These are phyloP conservation scores for Pseudopipra pipra DNA, from an alignment of 2,113 vertebrate species.

Conservation along the genomic window DNA sequence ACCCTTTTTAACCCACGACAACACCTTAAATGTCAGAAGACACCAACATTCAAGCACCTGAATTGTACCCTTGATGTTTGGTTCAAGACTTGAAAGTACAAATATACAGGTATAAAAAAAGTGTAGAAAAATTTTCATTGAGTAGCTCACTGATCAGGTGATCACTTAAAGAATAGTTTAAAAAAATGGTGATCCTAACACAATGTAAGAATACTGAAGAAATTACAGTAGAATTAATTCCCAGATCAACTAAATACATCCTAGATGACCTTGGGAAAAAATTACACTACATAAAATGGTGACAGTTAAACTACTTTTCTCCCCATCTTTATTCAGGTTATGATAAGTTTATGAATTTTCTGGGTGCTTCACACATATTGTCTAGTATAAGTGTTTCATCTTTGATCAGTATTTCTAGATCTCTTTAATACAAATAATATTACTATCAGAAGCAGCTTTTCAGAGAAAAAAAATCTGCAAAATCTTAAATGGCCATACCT, in stretches of 20 bases:
- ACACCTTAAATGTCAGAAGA: background rate
- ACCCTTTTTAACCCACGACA: too few species aligned
- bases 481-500: background rate
- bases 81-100: background rate
- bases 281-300: background rate
- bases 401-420: background rate
- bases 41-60: background rate
- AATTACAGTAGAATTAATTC: background rate
- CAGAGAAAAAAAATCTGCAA: background rate
- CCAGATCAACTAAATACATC: background rate
- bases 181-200: background rate
- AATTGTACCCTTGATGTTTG: background rate
- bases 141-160: background rate
- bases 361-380: background rate
- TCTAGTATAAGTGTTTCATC: background rate
- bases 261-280: background rate
- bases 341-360: background rate
- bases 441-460: background rate
- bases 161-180: background rate
- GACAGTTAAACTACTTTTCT: background rate
- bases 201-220: background rate
- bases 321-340: background rate
- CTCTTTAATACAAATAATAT: background rate
- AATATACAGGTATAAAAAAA: background rate
- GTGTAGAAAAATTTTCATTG: background rate